Conservation (phyloP, 2,888 invertebrate genomes). For the Notodonta dromedarius region DNA sequence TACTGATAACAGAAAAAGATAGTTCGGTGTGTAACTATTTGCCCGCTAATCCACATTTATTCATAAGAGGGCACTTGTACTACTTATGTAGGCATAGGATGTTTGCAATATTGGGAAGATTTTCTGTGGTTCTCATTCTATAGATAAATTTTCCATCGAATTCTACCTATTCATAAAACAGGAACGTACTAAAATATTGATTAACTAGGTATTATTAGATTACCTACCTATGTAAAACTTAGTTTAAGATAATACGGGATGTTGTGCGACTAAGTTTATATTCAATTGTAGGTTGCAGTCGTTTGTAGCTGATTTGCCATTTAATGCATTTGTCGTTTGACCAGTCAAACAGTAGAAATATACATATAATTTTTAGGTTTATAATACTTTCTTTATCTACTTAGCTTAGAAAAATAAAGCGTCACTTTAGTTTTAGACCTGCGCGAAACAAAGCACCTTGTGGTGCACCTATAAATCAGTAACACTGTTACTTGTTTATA, state of each 20-base stretch:
- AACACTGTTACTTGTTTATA: not conserved
- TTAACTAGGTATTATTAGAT: not conserved
- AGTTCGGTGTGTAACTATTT: no score
- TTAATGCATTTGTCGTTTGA: slow-evolving; percentile 5
- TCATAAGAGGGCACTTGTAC: no score
- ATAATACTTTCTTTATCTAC: not conserved
- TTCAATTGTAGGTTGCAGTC: not conserved
- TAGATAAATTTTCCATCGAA: not conserved
- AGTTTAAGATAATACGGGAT: not conserved
- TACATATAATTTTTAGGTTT: not conserved
- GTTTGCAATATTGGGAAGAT: no score
- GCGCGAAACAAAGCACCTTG: no score
- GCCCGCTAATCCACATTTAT: no score
- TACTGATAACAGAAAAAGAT: no score
- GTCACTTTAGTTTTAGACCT: no score
- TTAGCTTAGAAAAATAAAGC: no score
- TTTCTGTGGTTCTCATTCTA: not conserved
- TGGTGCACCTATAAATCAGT: no score
- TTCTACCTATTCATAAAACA: slow-evolving; percentile 1
- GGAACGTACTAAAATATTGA: slow-evolving; percentile 4
- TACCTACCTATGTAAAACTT: not conserved
- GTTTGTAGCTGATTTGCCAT: slow-evolving; percentile 5
- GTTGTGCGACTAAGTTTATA: not conserved
- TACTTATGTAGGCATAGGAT: no score
- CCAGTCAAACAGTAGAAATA: not conserved